A percentile compares a stretch with the other conserved stretches of the same genome.
Evolutionary conservation across 2,113 vertebrate species (phyloP).

Genomic region (Heptranchias perlo): DNA sequence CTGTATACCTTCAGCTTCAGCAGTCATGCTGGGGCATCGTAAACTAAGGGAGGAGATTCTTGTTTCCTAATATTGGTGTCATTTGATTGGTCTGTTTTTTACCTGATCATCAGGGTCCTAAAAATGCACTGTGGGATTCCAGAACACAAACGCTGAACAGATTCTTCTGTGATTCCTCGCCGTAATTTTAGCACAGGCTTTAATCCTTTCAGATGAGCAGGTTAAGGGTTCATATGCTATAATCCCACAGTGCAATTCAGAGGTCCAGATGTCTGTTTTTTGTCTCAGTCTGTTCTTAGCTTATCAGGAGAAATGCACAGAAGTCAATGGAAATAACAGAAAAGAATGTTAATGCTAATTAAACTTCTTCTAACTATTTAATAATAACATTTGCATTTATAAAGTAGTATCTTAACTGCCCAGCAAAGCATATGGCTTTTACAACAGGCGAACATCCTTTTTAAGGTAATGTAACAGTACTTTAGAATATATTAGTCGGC

Average conservation of each 20-base stretch:
- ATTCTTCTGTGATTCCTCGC: neutral
- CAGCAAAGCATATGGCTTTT: neutral
- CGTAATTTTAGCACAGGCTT: slow-evolving; percentile 6
- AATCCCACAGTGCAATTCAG: neutral
- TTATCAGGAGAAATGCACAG: neutral
- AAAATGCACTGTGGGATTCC: slow-evolving; percentile 30
- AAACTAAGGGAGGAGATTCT: neutral
- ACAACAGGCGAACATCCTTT: neutral
- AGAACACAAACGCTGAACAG: slow-evolving; percentile 8
- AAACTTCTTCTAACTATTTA: neutral
- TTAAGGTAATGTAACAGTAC: too few relatives aligned
- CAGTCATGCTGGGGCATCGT: neutral
- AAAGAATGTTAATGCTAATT: neutral
- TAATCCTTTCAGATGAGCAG: neutral
- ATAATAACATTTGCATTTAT: slow-evolving; percentile 1
- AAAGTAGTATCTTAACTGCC: neutral
- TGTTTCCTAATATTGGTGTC: slow-evolving; percentile 29
- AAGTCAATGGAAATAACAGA: neutral
- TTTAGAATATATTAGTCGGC: neutral
- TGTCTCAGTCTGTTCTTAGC: neutral
- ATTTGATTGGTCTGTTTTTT: slow-evolving; percentile 19
- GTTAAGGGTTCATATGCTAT: neutral
- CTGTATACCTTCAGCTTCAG: neutral
- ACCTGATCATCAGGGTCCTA: neutral
- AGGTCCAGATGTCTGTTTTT: neutral